Evolutionary conservation across 2,888 invertebrate genomes (phyloP).

Genomic region (Cheilosia vernalis): DNA sequence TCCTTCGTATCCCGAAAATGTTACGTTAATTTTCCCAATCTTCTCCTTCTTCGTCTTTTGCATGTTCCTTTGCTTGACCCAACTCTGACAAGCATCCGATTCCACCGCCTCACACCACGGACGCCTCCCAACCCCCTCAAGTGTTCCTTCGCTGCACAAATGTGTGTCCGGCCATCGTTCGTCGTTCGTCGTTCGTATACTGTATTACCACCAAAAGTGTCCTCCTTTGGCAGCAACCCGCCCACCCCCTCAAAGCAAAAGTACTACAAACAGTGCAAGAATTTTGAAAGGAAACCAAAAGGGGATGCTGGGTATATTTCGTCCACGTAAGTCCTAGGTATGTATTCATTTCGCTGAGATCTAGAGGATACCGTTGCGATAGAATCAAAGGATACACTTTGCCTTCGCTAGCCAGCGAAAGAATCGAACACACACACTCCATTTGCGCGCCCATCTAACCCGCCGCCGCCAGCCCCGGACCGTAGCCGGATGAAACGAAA

Average conservation of each 20-base stretch:
- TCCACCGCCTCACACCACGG: slow-evolving; percentile 34
- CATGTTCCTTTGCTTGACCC: slow-evolving; percentile 75
- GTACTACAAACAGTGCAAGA: slow-evolving; percentile 71
- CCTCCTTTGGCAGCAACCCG: slow-evolving; percentile 35
- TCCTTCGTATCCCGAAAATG: slow-evolving; percentile 62
- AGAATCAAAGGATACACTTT: slow-evolving; percentile 73
- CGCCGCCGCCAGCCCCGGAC: slow-evolving; percentile 11
- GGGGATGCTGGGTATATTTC: slow-evolving; percentile 73
- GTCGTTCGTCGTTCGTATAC: slow-evolving; percentile 32
- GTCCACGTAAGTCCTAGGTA: slow-evolving; percentile 65
- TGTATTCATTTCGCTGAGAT: slow-evolving; percentile 49
- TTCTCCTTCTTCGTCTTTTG: slow-evolving; percentile 74
- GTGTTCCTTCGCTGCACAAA: slow-evolving; percentile 54
- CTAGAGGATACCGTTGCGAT: slow-evolving; percentile 69
- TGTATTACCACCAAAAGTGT: slow-evolving; percentile 57
- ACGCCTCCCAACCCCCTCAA: slow-evolving; percentile 16
- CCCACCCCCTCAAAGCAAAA: slow-evolving; percentile 35
- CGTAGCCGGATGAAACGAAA: slow-evolving; percentile 55
- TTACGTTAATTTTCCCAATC: slow-evolving; percentile 74
- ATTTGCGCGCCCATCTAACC: slow-evolving; percentile 43
- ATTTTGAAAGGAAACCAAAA: slow-evolving; percentile 74
- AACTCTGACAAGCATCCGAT: slow-evolving; percentile 74
- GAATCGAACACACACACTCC: slow-evolving; percentile 65
- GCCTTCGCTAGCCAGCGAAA: slow-evolving; percentile 66
- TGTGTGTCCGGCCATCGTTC: slow-evolving; percentile 61